Base-by-base conservation (phyloP, 2,113 vertebrate genomes). In the Caloenas nicobarica region DNA sequence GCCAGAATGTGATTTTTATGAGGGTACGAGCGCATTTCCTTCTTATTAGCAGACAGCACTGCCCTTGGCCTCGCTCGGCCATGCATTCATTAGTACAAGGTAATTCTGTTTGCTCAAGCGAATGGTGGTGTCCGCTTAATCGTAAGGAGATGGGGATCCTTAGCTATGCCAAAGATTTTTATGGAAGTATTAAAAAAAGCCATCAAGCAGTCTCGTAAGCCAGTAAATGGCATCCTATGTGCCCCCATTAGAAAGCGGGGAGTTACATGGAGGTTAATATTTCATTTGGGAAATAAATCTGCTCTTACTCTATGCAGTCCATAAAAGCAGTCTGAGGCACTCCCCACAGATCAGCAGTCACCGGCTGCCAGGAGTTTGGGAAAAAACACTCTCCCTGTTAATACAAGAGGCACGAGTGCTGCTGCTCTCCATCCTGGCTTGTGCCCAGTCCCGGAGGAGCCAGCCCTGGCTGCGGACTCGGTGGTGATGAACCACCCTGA, bases 401-500 rank as follows among this genome's bases (percentile, higher is more conserved):
- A 4, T 19, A 8, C 25, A 57, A 5, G 4, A 18, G 31, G 21
- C 12, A 14, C 23, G 4, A 6, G 26, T 1, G 16, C 57, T n/a
- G 26, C 4, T 3, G 14, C 36, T 46, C 26, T 53, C 31, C 26
- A 1, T 19, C 72, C 29, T 29, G 1, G 0, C 25, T 8, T 7
- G 53, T 3, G 54, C 26, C 2, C 1, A 4, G n/a, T 11, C 25
- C 57, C 2, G 6, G 48, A 36, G 65, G 38, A 62, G 48, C 64
- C 1, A 6, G 64, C 56, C 62, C 34, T 3, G 28, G 51, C 53
- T 11, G 36, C 1, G 2, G 14, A 7, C 18, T 18, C 0, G 2
- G 4, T 38, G 46, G n/a, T 16, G 44, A 40, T 22, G 68, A 19
- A 4, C 29, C 6, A 8, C 6, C 66, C 44, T 3, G 2, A 74